Conservation (phyloP, 2,797 vertebrate species). For the Rhynchotus rufescens region DNA sequence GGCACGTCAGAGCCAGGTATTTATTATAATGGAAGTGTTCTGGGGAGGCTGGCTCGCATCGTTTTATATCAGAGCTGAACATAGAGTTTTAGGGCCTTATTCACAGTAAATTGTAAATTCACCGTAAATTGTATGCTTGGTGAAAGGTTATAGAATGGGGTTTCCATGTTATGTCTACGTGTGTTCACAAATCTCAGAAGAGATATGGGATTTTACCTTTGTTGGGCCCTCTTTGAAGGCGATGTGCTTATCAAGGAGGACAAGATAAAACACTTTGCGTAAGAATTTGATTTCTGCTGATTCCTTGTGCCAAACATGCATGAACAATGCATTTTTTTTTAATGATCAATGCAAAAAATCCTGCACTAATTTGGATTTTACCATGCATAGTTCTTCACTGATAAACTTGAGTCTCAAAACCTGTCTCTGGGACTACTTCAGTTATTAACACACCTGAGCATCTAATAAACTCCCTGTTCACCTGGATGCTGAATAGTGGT, state of each 20-base stretch:
- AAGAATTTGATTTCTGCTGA: not conserved
- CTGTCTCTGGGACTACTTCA: not conserved
- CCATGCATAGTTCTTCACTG: not conserved
- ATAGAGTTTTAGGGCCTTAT: conserved; percentile 48
- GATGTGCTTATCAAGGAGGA: not conserved
- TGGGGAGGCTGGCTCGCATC: conserved; percentile 44
- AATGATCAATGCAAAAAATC: not conserved
- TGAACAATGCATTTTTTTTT: not conserved
- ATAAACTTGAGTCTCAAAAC: not conserved
- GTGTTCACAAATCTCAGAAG: conserved; percentile 51
- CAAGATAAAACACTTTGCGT: not conserved
- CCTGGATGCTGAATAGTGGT: not conserved
- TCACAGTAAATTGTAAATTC: conserved; percentile 72
- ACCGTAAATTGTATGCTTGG: conserved; percentile 66
- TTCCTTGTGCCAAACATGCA: not conserved
- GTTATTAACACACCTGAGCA: not conserved
- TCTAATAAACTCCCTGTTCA: not conserved
- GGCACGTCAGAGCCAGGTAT: conserved; percentile 56
- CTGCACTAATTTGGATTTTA: not conserved
- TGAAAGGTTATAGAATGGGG: conserved; percentile 70
- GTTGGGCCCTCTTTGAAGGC: not conserved
- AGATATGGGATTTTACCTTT: not conserved
- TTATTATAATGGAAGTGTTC: conserved; percentile 68
- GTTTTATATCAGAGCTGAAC: conserved; percentile 70
- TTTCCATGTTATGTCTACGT: conserved; percentile 28